Evolutionary conservation across 2,797 vertebrate species (phyloP), one percentile per base, ranked within the genome.

Genomic region (Ptychobarbus kaznakovi): DNA sequence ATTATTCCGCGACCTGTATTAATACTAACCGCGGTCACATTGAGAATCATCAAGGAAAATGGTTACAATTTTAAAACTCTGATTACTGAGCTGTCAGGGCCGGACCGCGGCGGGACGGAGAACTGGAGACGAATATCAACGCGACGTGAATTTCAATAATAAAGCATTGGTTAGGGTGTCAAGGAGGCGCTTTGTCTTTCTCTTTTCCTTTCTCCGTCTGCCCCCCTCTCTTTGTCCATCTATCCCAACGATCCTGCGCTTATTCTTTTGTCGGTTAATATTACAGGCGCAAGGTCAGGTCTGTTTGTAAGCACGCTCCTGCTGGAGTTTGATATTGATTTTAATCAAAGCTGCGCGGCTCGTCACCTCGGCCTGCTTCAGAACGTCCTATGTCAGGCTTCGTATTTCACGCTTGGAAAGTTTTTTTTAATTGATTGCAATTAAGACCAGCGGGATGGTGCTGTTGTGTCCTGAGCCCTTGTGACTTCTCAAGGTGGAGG

Each of bases 391-490:
- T 80, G 92, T 93, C 93, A 91, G 90, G 91, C 90, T 93, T 95
- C 92, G 88, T 90, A 91, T 95, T 95, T 95, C 94, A 94, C 87
- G 91, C 94, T 92, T 93, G 93, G 93, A 93, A 93, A 94, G 92
- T 94, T 70, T 94, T 94, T 95, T 92, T 90, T 94, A 94, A 95
- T 94, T 95, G 94, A 95, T 95, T 91, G 94, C 94, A 93, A 94
- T 95, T 94, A 94, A 92, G 95, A 92, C 91, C 76, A 87, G 88
- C 85, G 80, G 72, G 82, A 86, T 22, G 72, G 56, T 25, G 70
- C 18, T 65, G 49, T 44, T 75, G 18, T 35, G 82, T 84, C 63
- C 42, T 35, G 63, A 74, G 69, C 56, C 11, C 35, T 66, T 6
- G 2, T n/a, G 49, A 72, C 6, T 69, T 20, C 28, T 72, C 40